Base-by-base conservation (phyloP, 2,797 vertebrate species). In the Merluccius polli region DNA sequence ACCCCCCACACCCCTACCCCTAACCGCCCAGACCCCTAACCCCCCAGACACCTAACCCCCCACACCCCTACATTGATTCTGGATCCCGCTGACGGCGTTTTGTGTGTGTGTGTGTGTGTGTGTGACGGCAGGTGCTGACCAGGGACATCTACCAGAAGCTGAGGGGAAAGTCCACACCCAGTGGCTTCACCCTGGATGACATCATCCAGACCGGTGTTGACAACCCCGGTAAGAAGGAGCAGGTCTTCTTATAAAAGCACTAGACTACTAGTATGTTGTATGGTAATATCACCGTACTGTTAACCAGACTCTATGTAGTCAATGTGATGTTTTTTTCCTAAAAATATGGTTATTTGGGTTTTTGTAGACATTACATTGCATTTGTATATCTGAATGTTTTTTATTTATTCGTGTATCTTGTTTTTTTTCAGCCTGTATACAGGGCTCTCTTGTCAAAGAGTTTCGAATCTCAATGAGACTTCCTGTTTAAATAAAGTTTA, bases 181-280 rank as follows among this genome's bases (percentile, higher is more conserved):
- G 96, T 0, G 97, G 97, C 77, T 97, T 95, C 93, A 98, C 97
- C 73, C 0, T 98, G 74, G 97, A 98, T 1, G 97, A 98, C 0
- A 27, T 89, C 90, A 97, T 95, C 92, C 96, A 98, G 93, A 98
- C 96, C 0, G 96, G 96, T 2, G 95, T 98, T 68, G 96, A 98
- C 92, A 98, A 97, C 91, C 96, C 96, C 73, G 96, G 96, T 97
- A 72, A 88, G 90, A 72, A 41, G 52, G 30, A 77, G 71, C 18
- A 16, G 7, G 35, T 78, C 35, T 1, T 79, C 74, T n/a, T 11
- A 21, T 52, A 21, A 6, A 48, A 18, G 3, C 44, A 15, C 44
- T 18, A 10, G 52, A n/a, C n/a, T 15, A 59, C 2, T n/a, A 59
- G 52, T 24, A 21, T 10, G 52, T 0, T 59, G 21, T 9, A 21